Evolutionary conservation across 1,140 invertebrate genomes (phyloP).

Genomic region (Aphis gossypii): DNA sequence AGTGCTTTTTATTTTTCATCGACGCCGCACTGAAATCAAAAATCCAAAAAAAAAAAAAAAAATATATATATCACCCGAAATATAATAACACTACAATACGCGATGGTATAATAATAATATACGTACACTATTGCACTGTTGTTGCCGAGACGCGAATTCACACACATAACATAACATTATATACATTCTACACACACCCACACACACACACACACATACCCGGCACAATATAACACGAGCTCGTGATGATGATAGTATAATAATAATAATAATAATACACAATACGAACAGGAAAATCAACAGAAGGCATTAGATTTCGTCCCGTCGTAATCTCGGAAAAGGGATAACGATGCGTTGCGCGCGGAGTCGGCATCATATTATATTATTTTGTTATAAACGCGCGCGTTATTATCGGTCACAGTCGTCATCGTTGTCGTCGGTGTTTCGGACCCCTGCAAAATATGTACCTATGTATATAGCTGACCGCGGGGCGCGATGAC

Average conservation of each 20-base stretch:
- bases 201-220: not conserved
- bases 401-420: not conserved
- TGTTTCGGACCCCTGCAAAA: not conserved
- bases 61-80: not conserved
- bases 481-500: not conserved
- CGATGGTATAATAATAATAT: not conserved
- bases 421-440: not conserved
- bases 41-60: not conserved
- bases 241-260: not conserved
- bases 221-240: not conserved
- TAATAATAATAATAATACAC: not conserved
- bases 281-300: not conserved
- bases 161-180: not conserved
- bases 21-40: not conserved
- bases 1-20: not conserved
- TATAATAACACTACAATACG: not conserved
- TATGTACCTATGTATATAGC: not conserved
- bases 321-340: not conserved
- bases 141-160: not conserved
- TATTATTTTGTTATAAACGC: not conserved
- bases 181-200: not conserved
- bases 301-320: slow-evolving; percentile 3
- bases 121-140: not conserved
- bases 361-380: not conserved
- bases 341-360: slow-evolving; percentile 1